Base-by-base conservation (phyloP, 2,113 vertebrate species). In the Cyanoliseus patagonus region DNA sequence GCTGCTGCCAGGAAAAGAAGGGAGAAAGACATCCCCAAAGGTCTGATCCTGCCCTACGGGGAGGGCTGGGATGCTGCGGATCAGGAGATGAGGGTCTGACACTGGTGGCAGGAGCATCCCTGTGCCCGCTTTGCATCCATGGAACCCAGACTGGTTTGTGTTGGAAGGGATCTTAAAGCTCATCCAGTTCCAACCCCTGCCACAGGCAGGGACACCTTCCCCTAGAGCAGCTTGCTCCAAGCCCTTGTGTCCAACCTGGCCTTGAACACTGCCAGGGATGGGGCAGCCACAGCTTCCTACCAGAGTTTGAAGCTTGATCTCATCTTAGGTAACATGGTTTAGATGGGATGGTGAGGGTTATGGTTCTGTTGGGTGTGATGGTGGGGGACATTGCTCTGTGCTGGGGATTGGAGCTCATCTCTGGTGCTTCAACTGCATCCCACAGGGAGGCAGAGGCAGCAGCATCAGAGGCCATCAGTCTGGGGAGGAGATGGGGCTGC, bases 271-370 rank as follows among this genome's bases (percentile, higher is more conserved):
- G 59, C 59, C 59, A 62, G 35, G 24, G 59, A 37, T 27, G 14
- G 24, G 24, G 10, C 59, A 37, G 35, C 35, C 24, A 39, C 35
- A 37, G 24, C 35, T 27, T 62, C 16, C 72, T 0, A 0, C 9
- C 8, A 1, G 7, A 2, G 17, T 39, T 8, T n/a, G 64, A 42
- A 81, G 69, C 39, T 52, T 24, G 55, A 10, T 35, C 51, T 44
- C 1, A 0, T 10, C 20, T 41, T 15, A 8, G 41, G 2, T 1
- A 10, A 3, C 0, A 3, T 9, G 52, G 53, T 20, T 16, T 8
- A 44, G 69, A 3, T 23, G 52, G 52, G 5, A 28, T 24, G 62
- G 12, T 0, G 1, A 49, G 46, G 35, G 35, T 1, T 47, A 17
- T 14, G 42, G 25, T 13, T 51, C 62, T 83, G 33, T 22, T 2